Evolutionary conservation across 2,797 vertebrate genomes (phyloP).

Genomic region (Squalus acanthias): DNA sequence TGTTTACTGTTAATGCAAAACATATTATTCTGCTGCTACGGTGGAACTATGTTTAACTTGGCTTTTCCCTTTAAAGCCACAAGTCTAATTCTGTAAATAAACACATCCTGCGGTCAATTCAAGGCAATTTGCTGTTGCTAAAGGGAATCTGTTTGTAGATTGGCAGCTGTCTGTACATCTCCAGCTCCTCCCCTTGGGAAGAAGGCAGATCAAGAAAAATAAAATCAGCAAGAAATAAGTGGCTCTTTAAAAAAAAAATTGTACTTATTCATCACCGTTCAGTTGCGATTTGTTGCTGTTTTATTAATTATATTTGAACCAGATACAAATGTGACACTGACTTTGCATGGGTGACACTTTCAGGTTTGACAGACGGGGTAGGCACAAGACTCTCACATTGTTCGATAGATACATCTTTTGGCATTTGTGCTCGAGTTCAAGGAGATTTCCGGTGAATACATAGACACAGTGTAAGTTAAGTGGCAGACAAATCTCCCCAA

Average conservation of each 20-base stretch:
- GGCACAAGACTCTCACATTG: background rate
- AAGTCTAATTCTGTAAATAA: background rate
- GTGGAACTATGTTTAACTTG: background rate
- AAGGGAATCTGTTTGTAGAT: background rate
- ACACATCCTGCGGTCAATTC: background rate
- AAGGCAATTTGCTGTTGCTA: background rate
- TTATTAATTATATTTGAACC: background rate
- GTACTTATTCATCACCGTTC: background rate
- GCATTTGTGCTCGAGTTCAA: background rate
- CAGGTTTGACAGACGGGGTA: background rate
- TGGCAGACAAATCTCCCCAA: background rate
- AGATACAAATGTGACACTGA: background rate
- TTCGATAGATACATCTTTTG: background rate
- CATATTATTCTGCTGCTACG: background rate
- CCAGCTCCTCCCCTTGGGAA: background rate
- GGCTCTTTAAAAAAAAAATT: background rate
- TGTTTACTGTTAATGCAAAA: background rate
- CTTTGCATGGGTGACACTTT: background rate
- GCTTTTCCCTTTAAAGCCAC: background rate
- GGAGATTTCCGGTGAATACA: background rate
- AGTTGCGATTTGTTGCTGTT: background rate
- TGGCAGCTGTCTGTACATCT: background rate
- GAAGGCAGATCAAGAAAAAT: background rate
- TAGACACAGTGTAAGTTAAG: background rate
- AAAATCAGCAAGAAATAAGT: too few relatives aligned